Conservation (phyloP, 2,888 invertebrate species). For the Agriopis leucophaearia region DNA sequence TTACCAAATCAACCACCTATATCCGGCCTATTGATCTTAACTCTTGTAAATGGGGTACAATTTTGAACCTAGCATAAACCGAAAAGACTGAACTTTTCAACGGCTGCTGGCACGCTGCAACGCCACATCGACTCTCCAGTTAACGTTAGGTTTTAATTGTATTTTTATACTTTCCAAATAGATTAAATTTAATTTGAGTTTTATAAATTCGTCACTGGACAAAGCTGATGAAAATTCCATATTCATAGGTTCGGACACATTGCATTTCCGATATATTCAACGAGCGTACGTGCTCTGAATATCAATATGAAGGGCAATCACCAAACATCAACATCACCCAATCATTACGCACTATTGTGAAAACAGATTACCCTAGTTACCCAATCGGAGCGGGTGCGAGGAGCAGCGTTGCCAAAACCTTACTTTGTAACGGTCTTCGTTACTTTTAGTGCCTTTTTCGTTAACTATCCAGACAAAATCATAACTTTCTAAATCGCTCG, state of each 20-base stretch:
- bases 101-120: too few relatives aligned
- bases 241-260: constrained; percentile 20
- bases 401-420: not conserved
- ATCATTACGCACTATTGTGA: constrained; percentile 22
- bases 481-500: too few relatives aligned
- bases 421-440: not conserved
- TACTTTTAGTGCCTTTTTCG: not conserved
- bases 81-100: too few relatives aligned
- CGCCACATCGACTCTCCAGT: too few relatives aligned
- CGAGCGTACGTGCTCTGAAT: constrained; percentile 24
- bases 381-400: constrained; percentile 23
- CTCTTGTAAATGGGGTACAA: too few relatives aligned
- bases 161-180: too few relatives aligned
- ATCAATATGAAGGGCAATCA: constrained; percentile 16
- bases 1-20: too few relatives aligned
- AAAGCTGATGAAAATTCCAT: constrained; percentile 17
- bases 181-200: not conserved
- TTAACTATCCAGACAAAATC: too few relatives aligned
- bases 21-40: too few relatives aligned
- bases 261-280: constrained; percentile 26
- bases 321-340: constrained; percentile 15
- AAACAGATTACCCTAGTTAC: constrained; percentile 32
- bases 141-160: too few relatives aligned
- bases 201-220: not conserved
- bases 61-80: too few relatives aligned